Conservation (phyloP, 2,113 vertebrate genomes). For the Nicator chloris region DNA sequence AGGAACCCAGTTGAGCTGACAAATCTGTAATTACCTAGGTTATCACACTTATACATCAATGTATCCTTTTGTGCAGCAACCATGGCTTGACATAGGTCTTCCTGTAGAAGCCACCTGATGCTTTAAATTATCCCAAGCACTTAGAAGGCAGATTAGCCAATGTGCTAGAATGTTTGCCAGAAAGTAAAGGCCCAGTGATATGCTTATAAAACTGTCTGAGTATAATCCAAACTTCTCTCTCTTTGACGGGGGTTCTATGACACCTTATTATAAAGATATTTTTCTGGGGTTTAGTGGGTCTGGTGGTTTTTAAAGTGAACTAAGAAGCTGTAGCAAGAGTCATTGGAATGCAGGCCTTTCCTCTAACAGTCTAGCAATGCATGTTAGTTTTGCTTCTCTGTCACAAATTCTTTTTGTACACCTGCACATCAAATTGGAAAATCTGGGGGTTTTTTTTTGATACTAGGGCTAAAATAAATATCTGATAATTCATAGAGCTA, state of each 20-base stretch:
- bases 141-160: neutral
- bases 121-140: neutral
- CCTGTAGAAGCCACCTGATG: neutral
- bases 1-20: neutral
- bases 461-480: neutral
- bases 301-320: neutral
- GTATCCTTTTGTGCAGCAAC: neutral
- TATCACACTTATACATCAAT: neutral
- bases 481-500: neutral
- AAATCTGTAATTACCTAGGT: neutral
- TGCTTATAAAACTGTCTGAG: neutral
- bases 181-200: neutral
- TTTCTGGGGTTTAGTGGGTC: neutral
- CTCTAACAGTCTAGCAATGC: neutral
- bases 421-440: neutral
- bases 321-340: neutral
- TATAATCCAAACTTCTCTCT: neutral
- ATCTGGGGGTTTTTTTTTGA: neutral
- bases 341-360: neutral
- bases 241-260: neutral
- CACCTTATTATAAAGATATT: neutral
- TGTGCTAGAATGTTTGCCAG: neutral
- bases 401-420: neutral
- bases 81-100: neutral
- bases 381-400: neutral